Evolutionary conservation across 2,888 invertebrate species (phyloP), one percentile per base, ranked within the genome.

Genomic region (Melipona bicolor): DNA sequence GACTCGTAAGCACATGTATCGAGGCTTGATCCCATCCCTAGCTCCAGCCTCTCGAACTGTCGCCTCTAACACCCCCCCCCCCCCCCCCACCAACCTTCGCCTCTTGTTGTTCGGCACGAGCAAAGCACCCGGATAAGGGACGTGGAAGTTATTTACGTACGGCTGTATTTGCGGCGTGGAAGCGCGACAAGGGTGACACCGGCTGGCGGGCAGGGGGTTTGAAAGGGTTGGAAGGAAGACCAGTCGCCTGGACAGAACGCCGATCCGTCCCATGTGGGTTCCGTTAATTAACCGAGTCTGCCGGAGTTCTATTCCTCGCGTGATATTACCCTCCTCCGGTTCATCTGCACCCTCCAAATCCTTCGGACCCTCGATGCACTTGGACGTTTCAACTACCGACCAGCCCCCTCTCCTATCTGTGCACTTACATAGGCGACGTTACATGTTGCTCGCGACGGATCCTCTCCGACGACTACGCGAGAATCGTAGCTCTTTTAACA

Each of bases 231-330:
- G 81, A 84, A 80, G 77, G 85, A 82, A 78, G 80, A 4, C 79
- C 64, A 80, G 74, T 79, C 77, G 86, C 69, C 81, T 83, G 89
- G 88, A 89, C 89, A 90, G 85, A 86, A 82, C 86, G 88, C 80
- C 83, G 84, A 85, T 80, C 80, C 82, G 92, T 93, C 93, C 93
- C 94, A 92, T 92, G 94, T 93, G 93, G 91, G 89, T 92, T 93
- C 92, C 93, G 93, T 94, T 93, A 89, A 89, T 89, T 93, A 93
- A 93, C 93, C 92, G 91, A 92, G 90, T 93, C 92, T 90, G 86
- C 91, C 84, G 91, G 85, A 19, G 89, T 90, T 91, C 91, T 87
- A 88, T 90, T 91, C 80, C 90, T 85, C 86, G 84, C 64, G 64
- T 65, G 36, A 65, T 36, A 65, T 43, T 43, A 43, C 43, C 43